Base-by-base conservation (phyloP, 2,113 vertebrate genomes). In the Platysternon megacephalum region DNA sequence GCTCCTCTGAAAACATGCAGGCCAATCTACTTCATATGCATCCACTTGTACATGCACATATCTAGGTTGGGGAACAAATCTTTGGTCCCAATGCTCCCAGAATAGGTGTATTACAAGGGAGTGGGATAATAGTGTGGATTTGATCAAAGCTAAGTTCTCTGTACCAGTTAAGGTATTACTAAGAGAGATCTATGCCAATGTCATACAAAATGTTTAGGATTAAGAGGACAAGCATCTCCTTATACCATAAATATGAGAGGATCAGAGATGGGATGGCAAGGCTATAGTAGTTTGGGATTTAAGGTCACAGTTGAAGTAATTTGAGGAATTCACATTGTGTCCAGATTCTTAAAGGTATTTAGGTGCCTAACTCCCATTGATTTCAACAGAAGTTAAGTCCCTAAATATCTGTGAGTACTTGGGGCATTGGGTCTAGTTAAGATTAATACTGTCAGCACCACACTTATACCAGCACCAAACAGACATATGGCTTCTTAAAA, bases 181-280 rank as follows among this genome's bases (percentile, higher is more conserved):
- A 76, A 35, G 22, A 44, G 87, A 55, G 35, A 19, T 19, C 90
- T 82, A 22, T 14, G 76, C 22, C 32, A 52, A 44, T 14, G 11
- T 44, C 4, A 2, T 65, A 84, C 8, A 11, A 24, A 7, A 8
- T 8, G 29, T 22, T 11, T 78, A 46, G 80, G 79, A n/a, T 21
- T 79, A n/a, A 26, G 81, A 61, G 48, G 82, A 56, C 51, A 32
- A 58, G 3, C 82, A 84, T 74, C 68, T 74, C 14, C 68, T 74
- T 11, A 16, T 42, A n/a, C 8, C 6, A 0, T 0, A 68, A 91
- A 48, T 39, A 17, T 35, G 12, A 87, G 21, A 14, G 29, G 58
- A 35, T 49, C 24, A 48, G 78, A 76, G 24, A 3, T 0, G 46
- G 35, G 56, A n/a, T 0, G 55, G 16, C 52, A 84, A 91, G 55